Percentiles rank a stretch among this genome's conserved stretches.
phyloP scores from a whole-genome alignment of 2,113 vertebrate species.

The Pao palembangensis region DNA sequence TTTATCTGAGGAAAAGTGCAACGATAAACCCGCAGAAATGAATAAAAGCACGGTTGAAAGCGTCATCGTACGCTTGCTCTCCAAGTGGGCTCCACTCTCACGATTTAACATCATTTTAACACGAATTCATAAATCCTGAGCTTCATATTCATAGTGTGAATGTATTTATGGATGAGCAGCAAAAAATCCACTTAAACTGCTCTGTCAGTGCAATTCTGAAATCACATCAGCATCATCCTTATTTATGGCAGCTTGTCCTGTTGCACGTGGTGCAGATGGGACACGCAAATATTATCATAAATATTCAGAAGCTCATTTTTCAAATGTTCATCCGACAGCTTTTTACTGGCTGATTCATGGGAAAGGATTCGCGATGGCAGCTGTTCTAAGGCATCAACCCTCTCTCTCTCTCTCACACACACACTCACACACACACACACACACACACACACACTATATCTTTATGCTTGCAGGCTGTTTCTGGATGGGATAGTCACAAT shows the following conservation, averaged over 20 bases:
- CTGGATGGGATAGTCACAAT: too few species aligned
- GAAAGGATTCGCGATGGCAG: conserved; percentile 35
- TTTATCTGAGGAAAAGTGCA: too few species aligned
- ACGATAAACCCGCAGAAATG: too few species aligned
- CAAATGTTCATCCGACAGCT: conserved; percentile 2
- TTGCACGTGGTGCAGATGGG: neutral
- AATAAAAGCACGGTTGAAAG: too few species aligned
- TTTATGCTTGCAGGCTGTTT: too few species aligned
- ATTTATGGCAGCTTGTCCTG: neutral
- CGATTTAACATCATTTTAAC: too few species aligned
- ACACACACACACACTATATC: neutral
- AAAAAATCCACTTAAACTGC: neutral
- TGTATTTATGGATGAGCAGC: neutral
- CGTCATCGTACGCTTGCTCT: too few species aligned
- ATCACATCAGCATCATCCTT: neutral
- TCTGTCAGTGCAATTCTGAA: conserved; percentile 1
- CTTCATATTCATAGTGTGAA: neutral
- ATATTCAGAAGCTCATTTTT: neutral
- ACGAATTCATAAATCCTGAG: neutral
- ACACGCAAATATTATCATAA: neutral
- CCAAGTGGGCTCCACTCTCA: too few species aligned
- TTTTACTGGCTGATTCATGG: conserved; percentile 8
- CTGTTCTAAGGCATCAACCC: conserved; percentile 36
- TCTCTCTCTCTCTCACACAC: neutral
- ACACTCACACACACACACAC: conserved; percentile 1